Evolutionary conservation across 2,113 vertebrate genomes (phyloP).

Genomic region (Ammodramus savannarum): DNA sequence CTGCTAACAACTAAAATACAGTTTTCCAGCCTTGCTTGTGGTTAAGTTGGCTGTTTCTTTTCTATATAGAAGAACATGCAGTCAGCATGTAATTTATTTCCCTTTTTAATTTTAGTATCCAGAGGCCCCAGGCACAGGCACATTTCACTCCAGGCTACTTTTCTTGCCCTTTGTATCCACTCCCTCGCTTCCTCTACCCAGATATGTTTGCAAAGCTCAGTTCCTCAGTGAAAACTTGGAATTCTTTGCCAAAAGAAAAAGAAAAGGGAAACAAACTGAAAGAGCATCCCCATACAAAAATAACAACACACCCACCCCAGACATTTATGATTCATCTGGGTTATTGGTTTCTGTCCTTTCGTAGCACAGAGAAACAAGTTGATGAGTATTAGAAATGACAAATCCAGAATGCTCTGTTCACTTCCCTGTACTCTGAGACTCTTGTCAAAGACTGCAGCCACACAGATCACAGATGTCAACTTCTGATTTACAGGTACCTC

Average conservation of each 20-base stretch:
- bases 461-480: not conserved
- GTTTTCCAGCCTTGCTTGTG: not conserved
- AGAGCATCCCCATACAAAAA: not conserved
- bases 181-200: not conserved
- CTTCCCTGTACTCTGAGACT: not conserved
- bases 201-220: not conserved
- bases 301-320: not conserved
- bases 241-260: not conserved
- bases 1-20: not conserved
- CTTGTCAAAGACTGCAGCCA: not conserved
- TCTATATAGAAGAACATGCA: not conserved
- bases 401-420: not conserved
- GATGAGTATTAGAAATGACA: slow-evolving; percentile 8
- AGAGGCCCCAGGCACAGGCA: not conserved
- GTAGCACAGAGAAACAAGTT: not conserved
- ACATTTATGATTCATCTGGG: not conserved
- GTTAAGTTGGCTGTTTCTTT: not conserved
- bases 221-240: not conserved
- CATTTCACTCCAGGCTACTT: not conserved
- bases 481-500: not conserved
- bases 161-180: not conserved
- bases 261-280: not conserved
- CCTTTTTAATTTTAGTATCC: not conserved
- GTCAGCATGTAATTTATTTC: not conserved
- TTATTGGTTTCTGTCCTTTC: not conserved